Conservation (phyloP, 2,113 vertebrate genomes). For the Tursiops truncatus region DNA sequence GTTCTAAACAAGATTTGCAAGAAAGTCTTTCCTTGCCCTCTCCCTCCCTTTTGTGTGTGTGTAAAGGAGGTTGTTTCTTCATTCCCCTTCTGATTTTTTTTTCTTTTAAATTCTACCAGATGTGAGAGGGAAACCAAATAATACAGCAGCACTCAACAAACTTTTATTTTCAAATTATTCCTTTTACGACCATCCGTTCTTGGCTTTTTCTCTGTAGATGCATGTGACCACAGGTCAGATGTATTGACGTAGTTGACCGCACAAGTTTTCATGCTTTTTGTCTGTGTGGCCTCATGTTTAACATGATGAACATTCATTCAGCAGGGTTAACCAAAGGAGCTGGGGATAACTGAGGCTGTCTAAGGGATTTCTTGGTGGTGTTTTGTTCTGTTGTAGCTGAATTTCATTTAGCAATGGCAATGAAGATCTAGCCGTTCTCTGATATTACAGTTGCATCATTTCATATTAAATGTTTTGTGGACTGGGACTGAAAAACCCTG, state of each 20-base stretch:
- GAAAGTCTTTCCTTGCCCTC: background rate
- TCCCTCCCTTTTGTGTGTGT: background rate
- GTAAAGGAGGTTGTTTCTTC: background rate
- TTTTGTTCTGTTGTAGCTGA: background rate
- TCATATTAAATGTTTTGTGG: background rate
- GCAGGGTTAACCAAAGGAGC: background rate
- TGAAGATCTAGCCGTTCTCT: background rate
- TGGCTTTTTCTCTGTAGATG: background rate
- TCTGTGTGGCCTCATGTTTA: background rate
- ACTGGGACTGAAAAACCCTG: background rate
- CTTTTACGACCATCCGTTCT: background rate
- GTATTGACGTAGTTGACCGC: background rate
- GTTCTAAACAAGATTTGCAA: background rate
- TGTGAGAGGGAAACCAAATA: background rate
- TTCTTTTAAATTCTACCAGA: background rate
- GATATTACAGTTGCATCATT: background rate
- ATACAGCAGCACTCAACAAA: background rate
- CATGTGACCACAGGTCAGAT: background rate
- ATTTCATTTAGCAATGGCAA: constrained; percentile 9
- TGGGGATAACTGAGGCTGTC: background rate
- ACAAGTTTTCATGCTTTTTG: background rate
- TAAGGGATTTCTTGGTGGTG: background rate
- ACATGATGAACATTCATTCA: background rate
- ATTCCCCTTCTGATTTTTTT: background rate
- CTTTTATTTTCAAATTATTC: background rate